Conservation (phyloP, 2,113 vertebrate species). For the Crypturellus undulatus region DNA sequence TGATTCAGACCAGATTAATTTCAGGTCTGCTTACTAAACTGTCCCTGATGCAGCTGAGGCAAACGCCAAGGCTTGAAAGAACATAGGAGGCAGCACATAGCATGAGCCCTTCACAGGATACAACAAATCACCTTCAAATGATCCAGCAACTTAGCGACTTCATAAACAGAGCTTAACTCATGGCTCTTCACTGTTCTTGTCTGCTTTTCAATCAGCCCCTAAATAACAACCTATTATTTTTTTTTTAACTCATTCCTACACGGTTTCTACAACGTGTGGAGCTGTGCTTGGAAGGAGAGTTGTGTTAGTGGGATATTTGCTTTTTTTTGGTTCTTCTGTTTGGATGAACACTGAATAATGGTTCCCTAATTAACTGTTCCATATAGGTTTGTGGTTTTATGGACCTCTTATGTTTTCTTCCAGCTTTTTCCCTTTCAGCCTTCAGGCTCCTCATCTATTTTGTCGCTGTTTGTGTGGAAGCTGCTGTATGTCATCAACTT, state of each 20-base stretch:
- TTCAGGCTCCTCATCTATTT: neutral
- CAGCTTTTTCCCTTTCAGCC: neutral
- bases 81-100: accelerated
- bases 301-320: neutral
- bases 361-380: neutral
- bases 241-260: neutral
- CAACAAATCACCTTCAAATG: neutral
- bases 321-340: neutral
- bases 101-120: accelerated
- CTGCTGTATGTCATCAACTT: neutral
- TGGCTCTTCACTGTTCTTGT: neutral
- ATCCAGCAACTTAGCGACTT: neutral
- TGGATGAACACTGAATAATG: neutral
- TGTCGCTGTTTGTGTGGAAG: neutral
- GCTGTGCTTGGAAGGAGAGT: neutral
- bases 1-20: neutral
- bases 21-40: neutral
- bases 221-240: too few relatives aligned
- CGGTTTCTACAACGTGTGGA: neutral
- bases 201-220: neutral
- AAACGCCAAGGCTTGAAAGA: neutral
- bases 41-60: neutral
- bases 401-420: neutral
- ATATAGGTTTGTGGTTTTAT: neutral
- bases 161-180: neutral